Evolutionary conservation across 2,888 invertebrate species (phyloP).

Genomic region (Drosophila cognata): DNA sequence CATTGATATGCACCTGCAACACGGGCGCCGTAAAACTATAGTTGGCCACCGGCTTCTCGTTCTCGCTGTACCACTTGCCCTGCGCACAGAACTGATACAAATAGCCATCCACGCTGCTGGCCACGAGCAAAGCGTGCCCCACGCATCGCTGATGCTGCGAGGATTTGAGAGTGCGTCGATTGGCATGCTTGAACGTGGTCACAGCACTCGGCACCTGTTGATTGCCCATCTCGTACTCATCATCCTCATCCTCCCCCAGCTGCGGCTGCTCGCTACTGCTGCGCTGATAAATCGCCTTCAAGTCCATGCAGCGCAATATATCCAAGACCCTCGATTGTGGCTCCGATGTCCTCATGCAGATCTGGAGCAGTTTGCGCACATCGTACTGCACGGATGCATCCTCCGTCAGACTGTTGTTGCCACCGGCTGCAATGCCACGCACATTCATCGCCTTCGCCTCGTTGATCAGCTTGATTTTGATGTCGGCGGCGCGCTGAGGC

Average conservation of each 20-base stretch:
- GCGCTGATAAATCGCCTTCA: constrained; percentile 84
- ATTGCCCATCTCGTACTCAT: constrained; percentile 82
- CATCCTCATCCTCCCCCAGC: constrained; percentile 65
- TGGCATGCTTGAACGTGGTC: constrained; percentile 75
- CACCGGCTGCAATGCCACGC: constrained; percentile 70
- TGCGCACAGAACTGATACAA: constrained; percentile 89
- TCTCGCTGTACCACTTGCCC: constrained; percentile 85
- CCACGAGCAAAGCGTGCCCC: constrained; percentile 85
- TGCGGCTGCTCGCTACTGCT: constrained; percentile 46
- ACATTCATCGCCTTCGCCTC: constrained; percentile 85
- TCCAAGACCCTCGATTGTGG: constrained; percentile 81
- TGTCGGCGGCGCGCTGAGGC: constrained; percentile 83
- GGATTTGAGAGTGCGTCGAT: constrained; percentile 86
- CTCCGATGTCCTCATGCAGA: constrained; percentile 83
- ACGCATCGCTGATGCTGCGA: constrained; percentile 86
- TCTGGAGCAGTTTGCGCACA: constrained; percentile 81
- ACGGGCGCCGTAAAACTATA: constrained; percentile 91
- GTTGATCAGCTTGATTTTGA: constrained; percentile 84
- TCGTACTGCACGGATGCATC: constrained; percentile 82
- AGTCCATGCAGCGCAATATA: constrained; percentile 83
- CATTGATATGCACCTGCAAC: constrained; percentile 88
- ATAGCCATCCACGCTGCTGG: constrained; percentile 89
- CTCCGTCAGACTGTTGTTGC: constrained; percentile 62
- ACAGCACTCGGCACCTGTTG: constrained; percentile 81
- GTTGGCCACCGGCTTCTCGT: constrained; percentile 87